Percentiles rank a stretch among this genome's conserved stretches.
These are phyloP conservation scores for Eristalis pertinax DNA, from an alignment of 2,888 invertebrate species.

Conservation along the genomic window DNA sequence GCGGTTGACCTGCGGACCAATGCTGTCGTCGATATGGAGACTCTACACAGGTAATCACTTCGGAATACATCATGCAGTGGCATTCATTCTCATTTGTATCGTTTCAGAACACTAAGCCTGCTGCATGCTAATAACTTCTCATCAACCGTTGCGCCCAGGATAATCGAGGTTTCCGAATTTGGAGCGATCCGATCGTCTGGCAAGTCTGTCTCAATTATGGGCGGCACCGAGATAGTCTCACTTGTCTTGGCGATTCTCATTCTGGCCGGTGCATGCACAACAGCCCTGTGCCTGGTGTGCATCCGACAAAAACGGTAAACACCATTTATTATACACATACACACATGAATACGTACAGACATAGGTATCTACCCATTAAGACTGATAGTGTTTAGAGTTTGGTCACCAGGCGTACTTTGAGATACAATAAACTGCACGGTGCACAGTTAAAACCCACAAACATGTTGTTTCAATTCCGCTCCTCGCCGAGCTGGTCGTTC, in stretches of 20 bases:
- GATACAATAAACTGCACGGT: conserved; percentile 50
- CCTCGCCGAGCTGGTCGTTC: conserved; percentile 15
- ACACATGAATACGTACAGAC: conserved; percentile 31
- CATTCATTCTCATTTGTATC: not conserved
- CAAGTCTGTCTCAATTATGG: conserved; percentile 80
- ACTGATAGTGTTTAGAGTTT: conserved; percentile 70
- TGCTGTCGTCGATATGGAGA: conserved; percentile 90
- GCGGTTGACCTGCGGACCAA: conserved; percentile 92
- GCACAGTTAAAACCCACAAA: conserved; percentile 52
- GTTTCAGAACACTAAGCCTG: conserved; percentile 83
- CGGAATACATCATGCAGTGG: conserved; percentile 17
- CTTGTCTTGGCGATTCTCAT: conserved; percentile 91
- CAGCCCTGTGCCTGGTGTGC: conserved; percentile 90
- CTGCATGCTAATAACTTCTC: conserved; percentile 72
- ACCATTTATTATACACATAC: conserved; percentile 20
- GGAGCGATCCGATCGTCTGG: conserved; percentile 79
- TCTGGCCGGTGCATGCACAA: conserved; percentile 90
- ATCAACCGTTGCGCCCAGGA: conserved; percentile 84
- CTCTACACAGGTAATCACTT: conserved; percentile 86
- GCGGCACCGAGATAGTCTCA: conserved; percentile 90
- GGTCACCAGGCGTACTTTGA: conserved; percentile 57
- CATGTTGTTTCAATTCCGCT: conserved; percentile 67
- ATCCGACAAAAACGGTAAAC: conserved; percentile 83
- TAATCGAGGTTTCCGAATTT: conserved; percentile 84
- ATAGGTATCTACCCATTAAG: conserved; percentile 56